Percentiles rank a stretch among this genome's conserved stretches.
Evolutionary conservation across 2,888 invertebrate genomes (phyloP).

Genomic region (Nematopogon swammerdamellus): DNA sequence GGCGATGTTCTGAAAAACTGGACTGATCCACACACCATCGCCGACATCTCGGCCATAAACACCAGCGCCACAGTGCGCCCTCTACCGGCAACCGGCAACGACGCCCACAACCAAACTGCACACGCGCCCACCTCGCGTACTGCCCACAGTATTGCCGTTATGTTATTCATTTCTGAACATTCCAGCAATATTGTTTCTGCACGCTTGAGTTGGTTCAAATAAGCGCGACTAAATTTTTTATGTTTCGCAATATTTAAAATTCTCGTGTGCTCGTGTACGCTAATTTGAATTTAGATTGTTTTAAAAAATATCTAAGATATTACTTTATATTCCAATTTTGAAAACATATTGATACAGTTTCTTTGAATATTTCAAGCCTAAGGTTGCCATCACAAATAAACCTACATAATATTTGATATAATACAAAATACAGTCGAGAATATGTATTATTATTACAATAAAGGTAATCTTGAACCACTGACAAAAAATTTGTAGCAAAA

Average conservation of each 20-base stretch:
- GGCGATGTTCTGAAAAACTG: conserved; percentile 57
- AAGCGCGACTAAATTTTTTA: neutral
- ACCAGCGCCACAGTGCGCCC: conserved; percentile 25
- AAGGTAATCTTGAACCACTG: no score
- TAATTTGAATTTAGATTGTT: neutral
- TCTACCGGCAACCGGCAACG: neutral
- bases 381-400: conserved; percentile 35
- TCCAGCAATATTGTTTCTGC: conserved; percentile 28
- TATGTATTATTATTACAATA: no score
- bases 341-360: conserved; percentile 12
- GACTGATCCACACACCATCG: conserved; percentile 56
- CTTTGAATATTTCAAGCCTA: conserved; percentile 30
- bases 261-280: neutral
- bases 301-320: no score
- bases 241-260: neutral
- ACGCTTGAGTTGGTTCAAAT: no score
- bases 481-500: no score
- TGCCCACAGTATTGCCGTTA: no score
- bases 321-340: neutral
- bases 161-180: conserved; percentile 34
- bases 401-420: no score
- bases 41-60: conserved; percentile 44
- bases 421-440: no score
- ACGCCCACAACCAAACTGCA: no score
- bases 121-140: no score